Evolutionary conservation across 2,113 vertebrate species (phyloP).

Genomic region (Aegypius monachus): DNA sequence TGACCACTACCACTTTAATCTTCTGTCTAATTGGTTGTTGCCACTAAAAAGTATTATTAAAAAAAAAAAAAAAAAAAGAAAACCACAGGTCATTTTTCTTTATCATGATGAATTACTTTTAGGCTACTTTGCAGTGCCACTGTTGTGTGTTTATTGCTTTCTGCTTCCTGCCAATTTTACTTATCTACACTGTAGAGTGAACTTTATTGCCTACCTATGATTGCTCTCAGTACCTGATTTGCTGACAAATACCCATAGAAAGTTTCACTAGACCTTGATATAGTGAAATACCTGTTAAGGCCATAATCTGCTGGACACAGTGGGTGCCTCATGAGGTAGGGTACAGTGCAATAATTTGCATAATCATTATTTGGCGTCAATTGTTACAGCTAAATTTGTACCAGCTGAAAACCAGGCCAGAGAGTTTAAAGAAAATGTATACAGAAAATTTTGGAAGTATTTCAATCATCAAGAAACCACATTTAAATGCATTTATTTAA

Average conservation of each 20-base stretch:
- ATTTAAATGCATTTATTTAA: background rate
- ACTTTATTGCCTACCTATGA: background rate
- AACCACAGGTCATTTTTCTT: background rate
- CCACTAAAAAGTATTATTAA: constrained; percentile 21
- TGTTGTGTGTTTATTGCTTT: background rate
- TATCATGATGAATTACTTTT: constrained; percentile 42
- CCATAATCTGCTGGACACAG: background rate
- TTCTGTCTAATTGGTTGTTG: constrained; percentile 13
- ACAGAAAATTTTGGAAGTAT: background rate
- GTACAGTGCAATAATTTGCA: background rate
- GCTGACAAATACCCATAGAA: background rate
- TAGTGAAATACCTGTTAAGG: background rate
- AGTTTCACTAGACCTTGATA: background rate
- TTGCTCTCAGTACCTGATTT: background rate
- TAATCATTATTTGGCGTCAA: background rate
- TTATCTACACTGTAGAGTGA: background rate
- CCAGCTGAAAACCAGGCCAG: background rate
- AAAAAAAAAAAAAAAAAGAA: background rate
- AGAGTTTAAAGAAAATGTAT: background rate
- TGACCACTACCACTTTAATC: background rate
- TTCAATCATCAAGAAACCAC: background rate
- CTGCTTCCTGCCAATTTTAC: background rate
- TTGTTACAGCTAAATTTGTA: background rate
- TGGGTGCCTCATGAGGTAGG: background rate
- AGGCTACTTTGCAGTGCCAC: background rate